Conservation (phyloP, 2,888 invertebrate genomes). For the Euproctis similis region DNA sequence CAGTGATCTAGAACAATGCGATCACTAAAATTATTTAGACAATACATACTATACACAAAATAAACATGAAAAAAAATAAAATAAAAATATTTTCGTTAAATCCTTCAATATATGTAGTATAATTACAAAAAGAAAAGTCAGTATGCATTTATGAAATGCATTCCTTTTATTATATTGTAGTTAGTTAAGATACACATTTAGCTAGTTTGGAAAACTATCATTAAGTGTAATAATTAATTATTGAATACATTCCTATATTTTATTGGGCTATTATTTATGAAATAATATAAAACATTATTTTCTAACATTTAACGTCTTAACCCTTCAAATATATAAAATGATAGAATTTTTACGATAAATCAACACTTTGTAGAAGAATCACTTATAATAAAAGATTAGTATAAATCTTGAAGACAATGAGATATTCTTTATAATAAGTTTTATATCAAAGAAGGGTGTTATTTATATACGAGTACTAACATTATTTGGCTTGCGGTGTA, state of each 20-base stretch:
- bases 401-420: no score
- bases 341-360: no score
- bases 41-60: constrained; percentile 15
- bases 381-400: no score
- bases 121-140: constrained; percentile 50
- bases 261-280: constrained; percentile 36
- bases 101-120: constrained; percentile 24
- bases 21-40: constrained; percentile 14
- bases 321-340: no score
- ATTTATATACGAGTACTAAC: constrained; percentile 22
- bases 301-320: constrained; percentile 30
- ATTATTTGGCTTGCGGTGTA: constrained; percentile 18
- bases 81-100: constrained; percentile 20
- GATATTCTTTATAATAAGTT: no score
- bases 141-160: constrained; percentile 59
- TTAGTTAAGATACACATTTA: constrained; percentile 39
- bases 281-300: constrained; percentile 9
- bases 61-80: no score
- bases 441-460: constrained; percentile 20
- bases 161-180: constrained; percentile 32
- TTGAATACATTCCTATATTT: constrained; percentile 49
- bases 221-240: constrained; percentile 31
- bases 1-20: constrained; percentile 21
- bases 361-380: no score
- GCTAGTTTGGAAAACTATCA: constrained; percentile 39